These are phyloP conservation scores for Chrysolina haemoptera DNA, from an alignment of 2,888 invertebrate genomes.

Conservation along the genomic window DNA sequence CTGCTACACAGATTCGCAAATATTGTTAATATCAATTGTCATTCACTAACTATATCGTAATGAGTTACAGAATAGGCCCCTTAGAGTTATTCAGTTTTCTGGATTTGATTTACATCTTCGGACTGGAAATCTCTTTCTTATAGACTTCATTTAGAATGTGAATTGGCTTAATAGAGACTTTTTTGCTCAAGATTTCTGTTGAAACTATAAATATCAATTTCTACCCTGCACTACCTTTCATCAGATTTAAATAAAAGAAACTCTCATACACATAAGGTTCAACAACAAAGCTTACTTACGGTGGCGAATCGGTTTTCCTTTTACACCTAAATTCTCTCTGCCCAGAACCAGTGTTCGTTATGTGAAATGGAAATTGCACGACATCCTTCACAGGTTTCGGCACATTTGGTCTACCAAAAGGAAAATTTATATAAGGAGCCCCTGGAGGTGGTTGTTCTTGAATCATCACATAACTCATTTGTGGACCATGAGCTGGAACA, in stretches of 20 bases:
- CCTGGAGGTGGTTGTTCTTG: background rate
- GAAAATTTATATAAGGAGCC: conserved; percentile 43
- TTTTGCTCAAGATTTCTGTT: no score
- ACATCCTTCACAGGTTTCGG: conserved; percentile 46
- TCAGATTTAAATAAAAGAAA: conserved; percentile 11
- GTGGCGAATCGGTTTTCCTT: conserved; percentile 65
- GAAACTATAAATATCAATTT: no score
- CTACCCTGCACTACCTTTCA: no score
- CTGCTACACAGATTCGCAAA: no score
- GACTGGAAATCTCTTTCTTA: no score
- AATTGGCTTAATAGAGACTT: no score
- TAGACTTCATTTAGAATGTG: no score
- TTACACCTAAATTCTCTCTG: conserved; percentile 55
- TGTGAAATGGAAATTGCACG: conserved; percentile 60
- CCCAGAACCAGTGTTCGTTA: conserved; percentile 41
- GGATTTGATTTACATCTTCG: no score
- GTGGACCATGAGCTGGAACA: background rate
- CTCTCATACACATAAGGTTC: conserved; percentile 6
- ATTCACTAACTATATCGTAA: no score
- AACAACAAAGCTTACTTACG: conserved; percentile 59
- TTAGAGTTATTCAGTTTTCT: no score
- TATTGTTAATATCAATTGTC: no score
- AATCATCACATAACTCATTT: background rate
- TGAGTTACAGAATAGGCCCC: no score
- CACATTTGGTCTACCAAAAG: conserved; percentile 44